These are phyloP conservation scores for human DNA, from an alignment of 2,113 vertebrate species.

Conservation along the genomic window DNA sequence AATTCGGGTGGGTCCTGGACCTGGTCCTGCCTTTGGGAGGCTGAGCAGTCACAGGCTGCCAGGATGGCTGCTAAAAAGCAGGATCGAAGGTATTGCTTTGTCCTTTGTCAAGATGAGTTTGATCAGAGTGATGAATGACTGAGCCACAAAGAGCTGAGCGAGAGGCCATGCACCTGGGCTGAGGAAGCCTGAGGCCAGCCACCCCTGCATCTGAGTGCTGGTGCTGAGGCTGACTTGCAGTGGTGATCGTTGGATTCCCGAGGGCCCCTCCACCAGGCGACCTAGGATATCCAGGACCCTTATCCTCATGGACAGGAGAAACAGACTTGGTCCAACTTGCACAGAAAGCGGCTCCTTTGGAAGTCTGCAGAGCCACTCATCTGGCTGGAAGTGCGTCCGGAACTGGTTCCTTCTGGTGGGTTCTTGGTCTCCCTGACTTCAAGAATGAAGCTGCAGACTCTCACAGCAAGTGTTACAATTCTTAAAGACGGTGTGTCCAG, in stretches of 20 bases:
- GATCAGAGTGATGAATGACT: constrained; percentile 53
- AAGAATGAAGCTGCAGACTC: no score
- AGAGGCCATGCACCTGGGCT: background rate
- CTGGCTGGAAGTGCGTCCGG: background rate
- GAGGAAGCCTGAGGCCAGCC: background rate
- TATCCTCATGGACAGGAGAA: background rate
- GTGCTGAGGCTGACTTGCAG: background rate
- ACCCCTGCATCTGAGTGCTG: background rate
- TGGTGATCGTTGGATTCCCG: background rate
- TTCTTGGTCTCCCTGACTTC: no score
- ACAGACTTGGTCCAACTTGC: background rate
- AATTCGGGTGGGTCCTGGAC: background rate
- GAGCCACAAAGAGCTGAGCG: background rate
- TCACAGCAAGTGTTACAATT: no score
- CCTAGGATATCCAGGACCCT: background rate
- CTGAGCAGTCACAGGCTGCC: constrained; percentile 4
- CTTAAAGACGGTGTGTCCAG: no score
- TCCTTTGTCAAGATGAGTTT: constrained; percentile 62
- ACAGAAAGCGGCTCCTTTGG: background rate
- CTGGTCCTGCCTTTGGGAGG: background rate
- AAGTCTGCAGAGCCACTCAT: background rate
- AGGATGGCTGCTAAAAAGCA: constrained; percentile 15
- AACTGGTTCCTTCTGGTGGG: no score
- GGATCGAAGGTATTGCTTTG: constrained; percentile 41
- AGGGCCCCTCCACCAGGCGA: background rate